Evolutionary conservation across 2,888 invertebrate species (phyloP).

Genomic region (Formica aserva): DNA sequence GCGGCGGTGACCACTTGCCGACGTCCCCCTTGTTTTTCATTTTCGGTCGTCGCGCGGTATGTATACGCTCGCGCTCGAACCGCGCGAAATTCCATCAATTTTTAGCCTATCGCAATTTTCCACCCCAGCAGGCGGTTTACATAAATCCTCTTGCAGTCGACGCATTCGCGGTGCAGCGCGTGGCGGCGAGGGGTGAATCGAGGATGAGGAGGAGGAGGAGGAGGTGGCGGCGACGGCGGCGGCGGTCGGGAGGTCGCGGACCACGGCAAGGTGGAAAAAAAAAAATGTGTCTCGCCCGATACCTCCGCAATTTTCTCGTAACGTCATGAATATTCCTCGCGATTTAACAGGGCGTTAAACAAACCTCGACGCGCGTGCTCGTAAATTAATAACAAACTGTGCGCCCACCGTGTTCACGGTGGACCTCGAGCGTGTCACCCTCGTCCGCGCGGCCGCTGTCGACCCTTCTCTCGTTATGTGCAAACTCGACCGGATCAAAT

Average conservation of each 20-base stretch:
- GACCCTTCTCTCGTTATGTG: slow-evolving; percentile 47
- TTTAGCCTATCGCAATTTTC: slow-evolving; percentile 71
- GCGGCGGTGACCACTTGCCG: slow-evolving; percentile 49
- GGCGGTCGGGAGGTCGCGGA: slow-evolving; percentile 8
- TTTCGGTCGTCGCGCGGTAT: slow-evolving; percentile 42
- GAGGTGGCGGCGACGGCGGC: background rate
- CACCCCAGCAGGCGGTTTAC: slow-evolving; percentile 67
- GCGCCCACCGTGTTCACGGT: background rate
- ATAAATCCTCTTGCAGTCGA: slow-evolving; percentile 70
- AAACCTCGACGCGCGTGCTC: slow-evolving; percentile 59
- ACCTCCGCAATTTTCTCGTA: slow-evolving; percentile 64
- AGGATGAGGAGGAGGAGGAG: slow-evolving; percentile 7
- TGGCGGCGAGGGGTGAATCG: slow-evolving; percentile 20
- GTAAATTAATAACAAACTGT: slow-evolving; percentile 66
- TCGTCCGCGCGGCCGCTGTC: slow-evolving; percentile 36
- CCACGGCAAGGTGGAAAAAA: slow-evolving; percentile 17
- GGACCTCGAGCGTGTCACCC: background rate
- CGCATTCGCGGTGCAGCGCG: slow-evolving; percentile 52
- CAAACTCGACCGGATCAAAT: slow-evolving; percentile 49
- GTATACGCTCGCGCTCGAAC: slow-evolving; percentile 9
- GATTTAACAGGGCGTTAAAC: slow-evolving; percentile 64
- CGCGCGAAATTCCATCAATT: slow-evolving; percentile 68
- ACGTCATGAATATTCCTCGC: slow-evolving; percentile 68
- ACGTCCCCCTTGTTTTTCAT: slow-evolving; percentile 60
- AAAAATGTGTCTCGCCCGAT: slow-evolving; percentile 59